Conservation (phyloP, 2,113 vertebrate species). For the Lepidothrix coronata region DNA sequence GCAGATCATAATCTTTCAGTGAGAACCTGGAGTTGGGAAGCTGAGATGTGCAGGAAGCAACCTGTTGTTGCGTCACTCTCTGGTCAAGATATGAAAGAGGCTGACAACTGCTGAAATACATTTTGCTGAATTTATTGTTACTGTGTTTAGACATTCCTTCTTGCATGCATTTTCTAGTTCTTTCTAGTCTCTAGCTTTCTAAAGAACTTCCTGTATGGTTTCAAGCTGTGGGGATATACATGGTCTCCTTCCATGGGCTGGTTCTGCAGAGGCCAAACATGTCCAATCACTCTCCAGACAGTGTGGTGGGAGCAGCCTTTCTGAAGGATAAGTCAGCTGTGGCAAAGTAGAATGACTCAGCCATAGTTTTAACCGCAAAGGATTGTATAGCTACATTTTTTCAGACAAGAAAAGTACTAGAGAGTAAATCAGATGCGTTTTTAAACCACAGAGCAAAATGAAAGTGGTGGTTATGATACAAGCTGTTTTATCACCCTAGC, state of each 20-base stretch:
- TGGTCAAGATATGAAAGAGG: neutral
- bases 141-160: neutral
- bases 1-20: neutral
- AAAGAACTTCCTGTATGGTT: neutral
- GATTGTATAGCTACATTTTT: slow-evolving; percentile 1
- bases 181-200: neutral
- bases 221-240: neutral
- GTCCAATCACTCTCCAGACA: neutral
- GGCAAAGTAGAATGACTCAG: slow-evolving; percentile 15
- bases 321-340: neutral
- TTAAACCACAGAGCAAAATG: slow-evolving; percentile 54
- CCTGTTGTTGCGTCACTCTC: neutral
- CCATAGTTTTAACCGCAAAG: neutral
- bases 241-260: neutral
- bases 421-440: slow-evolving; percentile 43
- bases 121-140: neutral
- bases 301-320: neutral
- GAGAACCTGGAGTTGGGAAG: neutral
- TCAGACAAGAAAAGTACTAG: slow-evolving; percentile 41
- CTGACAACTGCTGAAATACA: neutral
- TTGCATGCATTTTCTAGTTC: neutral
- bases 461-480: slow-evolving; percentile 48
- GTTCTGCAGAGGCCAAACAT: neutral
- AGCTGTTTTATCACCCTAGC: slow-evolving; percentile 50
- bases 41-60: neutral